Percentiles rank a stretch among this genome's conserved stretches.
These are phyloP conservation scores for Acrobasis suavella DNA, from an alignment of 2,888 invertebrate genomes.

Conservation along the genomic window DNA sequence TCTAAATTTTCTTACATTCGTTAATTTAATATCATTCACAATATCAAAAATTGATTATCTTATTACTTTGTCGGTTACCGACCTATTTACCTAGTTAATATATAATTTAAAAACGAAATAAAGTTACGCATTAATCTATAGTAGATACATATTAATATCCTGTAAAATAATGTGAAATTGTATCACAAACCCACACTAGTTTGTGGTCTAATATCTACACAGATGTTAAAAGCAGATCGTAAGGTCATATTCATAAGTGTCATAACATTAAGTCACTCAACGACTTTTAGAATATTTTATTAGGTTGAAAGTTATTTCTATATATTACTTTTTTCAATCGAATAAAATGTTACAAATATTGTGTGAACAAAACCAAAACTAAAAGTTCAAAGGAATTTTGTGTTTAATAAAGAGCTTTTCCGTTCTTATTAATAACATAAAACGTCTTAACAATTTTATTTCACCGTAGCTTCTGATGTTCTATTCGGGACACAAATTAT, in stretches of 20 bases:
- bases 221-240: not conserved
- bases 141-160: too few relatives aligned
- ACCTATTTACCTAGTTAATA: not conserved
- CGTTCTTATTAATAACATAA: conserved; percentile 64
- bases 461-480: conserved; percentile 70
- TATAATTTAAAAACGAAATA: too few relatives aligned
- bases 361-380: conserved; percentile 20
- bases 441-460: conserved; percentile 73
- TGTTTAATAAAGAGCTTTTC: conserved; percentile 50
- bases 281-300: not conserved
- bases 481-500: conserved; percentile 77
- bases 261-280: not conserved
- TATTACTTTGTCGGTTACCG: not conserved
- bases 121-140: too few relatives aligned
- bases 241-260: not conserved
- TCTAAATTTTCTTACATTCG: too few relatives aligned
- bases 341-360: not conserved
- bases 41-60: too few relatives aligned
- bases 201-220: not conserved
- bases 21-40: too few relatives aligned
- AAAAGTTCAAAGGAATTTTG: conserved; percentile 46
- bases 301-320: not conserved
- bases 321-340: not conserved
- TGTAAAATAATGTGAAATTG: too few relatives aligned
- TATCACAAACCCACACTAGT: too few relatives aligned